A percentile compares a stretch with the other conserved stretches of the same genome.
These are phyloP conservation scores for Alethe castanea DNA, from an alignment of 2,113 vertebrate genomes.

Conservation along the genomic window DNA sequence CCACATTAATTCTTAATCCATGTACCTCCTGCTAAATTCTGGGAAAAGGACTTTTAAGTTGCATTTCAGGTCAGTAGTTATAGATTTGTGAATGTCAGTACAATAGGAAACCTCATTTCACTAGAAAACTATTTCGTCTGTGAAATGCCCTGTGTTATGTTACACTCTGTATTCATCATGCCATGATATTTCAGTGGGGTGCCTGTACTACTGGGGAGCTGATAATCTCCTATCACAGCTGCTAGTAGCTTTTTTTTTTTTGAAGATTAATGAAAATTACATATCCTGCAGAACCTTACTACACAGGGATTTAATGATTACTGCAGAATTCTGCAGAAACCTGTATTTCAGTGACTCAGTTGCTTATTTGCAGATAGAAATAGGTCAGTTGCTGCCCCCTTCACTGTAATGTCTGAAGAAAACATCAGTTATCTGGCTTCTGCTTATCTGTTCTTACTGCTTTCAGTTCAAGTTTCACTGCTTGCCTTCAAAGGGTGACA, in stretches of 20 bases:
- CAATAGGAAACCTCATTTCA: not conserved
- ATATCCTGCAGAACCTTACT: not conserved
- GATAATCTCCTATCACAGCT: not conserved
- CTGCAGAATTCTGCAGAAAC: not conserved
- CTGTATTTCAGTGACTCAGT: not conserved
- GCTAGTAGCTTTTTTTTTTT: not conserved
- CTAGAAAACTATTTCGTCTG: not conserved
- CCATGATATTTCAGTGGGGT: not conserved
- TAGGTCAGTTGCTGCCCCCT: not conserved
- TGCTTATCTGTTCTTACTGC: not conserved
- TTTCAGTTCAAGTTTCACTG: not conserved
- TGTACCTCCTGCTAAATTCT: not conserved
- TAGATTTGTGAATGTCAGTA: not conserved
- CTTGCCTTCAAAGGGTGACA: fast-evolving
- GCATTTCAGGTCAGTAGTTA: not conserved
- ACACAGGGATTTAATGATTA: not conserved
- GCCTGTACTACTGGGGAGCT: not conserved
- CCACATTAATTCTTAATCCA: not conserved
- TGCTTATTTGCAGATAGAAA: not conserved
- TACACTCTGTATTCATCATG: not conserved
- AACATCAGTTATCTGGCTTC: not conserved
- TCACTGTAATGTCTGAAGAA: not conserved
- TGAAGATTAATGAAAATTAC: not conserved
- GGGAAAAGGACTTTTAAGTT: not conserved
- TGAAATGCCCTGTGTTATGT: not conserved